Percentiles rank a stretch among this genome's conserved stretches.
These are phyloP conservation scores for Amphipoea lucens DNA, from an alignment of 2,888 invertebrate species.

Conservation along the genomic window DNA sequence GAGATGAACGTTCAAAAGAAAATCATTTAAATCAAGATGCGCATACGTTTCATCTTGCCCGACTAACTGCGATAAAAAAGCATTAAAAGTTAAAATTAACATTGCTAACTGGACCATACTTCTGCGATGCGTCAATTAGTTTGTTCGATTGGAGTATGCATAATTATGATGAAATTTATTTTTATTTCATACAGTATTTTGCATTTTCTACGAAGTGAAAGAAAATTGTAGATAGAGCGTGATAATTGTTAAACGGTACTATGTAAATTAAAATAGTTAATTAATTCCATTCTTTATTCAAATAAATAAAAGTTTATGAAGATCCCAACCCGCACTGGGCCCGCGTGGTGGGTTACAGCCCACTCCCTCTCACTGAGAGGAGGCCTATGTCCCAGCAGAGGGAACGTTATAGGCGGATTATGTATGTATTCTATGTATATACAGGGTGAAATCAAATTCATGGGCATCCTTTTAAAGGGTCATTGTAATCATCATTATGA, in stretches of 20 bases:
- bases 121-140: slow-evolving; percentile 41
- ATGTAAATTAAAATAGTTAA: slow-evolving; percentile 5
- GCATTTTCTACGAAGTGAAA: slow-evolving; percentile 32
- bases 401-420: too few relatives aligned
- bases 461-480: too few relatives aligned
- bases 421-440: too few relatives aligned
- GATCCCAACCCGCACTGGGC: not conserved
- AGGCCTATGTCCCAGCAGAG: too few relatives aligned
- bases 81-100: slow-evolving; percentile 60
- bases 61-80: slow-evolving; percentile 56
- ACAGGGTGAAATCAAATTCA: too few relatives aligned
- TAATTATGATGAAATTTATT: slow-evolving; percentile 39
- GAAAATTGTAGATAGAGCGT: slow-evolving; percentile 37
- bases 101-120: slow-evolving; percentile 65
- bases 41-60: slow-evolving; percentile 65
- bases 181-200: slow-evolving; percentile 34
- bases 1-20: slow-evolving; percentile 73
- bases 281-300: not conserved
- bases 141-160: slow-evolving; percentile 49
- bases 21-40: slow-evolving; percentile 67
- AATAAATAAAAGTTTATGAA: slow-evolving; percentile 13
- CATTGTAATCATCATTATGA: too few relatives aligned
- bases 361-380: too few relatives aligned
- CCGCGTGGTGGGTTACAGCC: too few relatives aligned
- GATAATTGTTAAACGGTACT: slow-evolving; percentile 17